Evolutionary conservation across 2,888 invertebrate species (phyloP).

Genomic region (Lepidocyrtinus sp.): DNA sequence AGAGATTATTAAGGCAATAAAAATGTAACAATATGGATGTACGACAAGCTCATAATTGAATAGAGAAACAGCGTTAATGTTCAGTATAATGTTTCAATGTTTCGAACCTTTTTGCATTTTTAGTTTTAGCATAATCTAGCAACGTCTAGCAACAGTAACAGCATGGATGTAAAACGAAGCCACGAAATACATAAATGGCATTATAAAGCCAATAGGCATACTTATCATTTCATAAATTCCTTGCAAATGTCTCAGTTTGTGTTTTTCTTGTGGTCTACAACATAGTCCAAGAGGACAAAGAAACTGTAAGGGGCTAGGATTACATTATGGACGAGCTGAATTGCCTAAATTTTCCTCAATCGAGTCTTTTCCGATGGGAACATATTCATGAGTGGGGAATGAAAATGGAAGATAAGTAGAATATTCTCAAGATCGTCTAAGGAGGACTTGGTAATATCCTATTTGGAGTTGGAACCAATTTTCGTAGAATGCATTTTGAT

Average conservation of each 20-base stretch:
- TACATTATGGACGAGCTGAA: not conserved
- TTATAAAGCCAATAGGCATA: not conserved
- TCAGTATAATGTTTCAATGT: too few species aligned
- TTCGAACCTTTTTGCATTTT: too few species aligned
- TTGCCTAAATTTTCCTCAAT: not conserved
- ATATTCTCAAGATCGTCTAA: not conserved
- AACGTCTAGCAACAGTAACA: not conserved
- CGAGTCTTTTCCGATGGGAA: not conserved
- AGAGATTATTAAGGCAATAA: too few species aligned
- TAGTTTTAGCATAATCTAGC: too few species aligned
- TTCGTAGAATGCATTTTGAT: not conserved
- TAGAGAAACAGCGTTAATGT: too few species aligned
- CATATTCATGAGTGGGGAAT: not conserved
- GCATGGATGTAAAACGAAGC: not conserved
- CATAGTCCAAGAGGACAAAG: not conserved
- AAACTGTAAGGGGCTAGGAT: not conserved
- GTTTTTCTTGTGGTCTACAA: not conserved
- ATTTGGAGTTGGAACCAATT: not conserved
- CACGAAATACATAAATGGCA: not conserved
- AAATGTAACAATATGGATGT: too few species aligned
- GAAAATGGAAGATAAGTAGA: not conserved
- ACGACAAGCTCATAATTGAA: too few species aligned
- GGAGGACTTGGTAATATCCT: conserved; percentile 1
- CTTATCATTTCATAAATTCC: not conserved
- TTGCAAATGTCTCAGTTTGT: not conserved